These are phyloP conservation scores for Drosophila mojavensis DNA, from an alignment of 1,140 invertebrate genomes.

Conservation along the genomic window DNA sequence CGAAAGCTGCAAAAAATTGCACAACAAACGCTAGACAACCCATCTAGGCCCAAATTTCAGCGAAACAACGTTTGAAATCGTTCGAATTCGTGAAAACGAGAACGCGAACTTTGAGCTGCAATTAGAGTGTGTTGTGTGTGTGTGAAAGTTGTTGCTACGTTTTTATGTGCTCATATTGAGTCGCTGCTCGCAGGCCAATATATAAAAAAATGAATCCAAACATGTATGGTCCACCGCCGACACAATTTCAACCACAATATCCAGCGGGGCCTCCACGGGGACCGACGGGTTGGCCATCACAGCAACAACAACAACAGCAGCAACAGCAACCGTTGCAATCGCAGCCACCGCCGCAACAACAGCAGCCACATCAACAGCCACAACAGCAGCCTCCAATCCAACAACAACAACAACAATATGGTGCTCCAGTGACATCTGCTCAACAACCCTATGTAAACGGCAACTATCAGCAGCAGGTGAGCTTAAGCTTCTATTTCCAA, in stretches of 20 bases:
- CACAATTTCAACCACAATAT: slow-evolving; percentile 68
- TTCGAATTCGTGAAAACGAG: slow-evolving; percentile 37
- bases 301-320: slow-evolving; percentile 55
- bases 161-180: slow-evolving; percentile 46
- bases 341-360: slow-evolving; percentile 8
- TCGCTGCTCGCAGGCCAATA: slow-evolving; percentile 18
- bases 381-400: slow-evolving; percentile 40
- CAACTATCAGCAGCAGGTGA: slow-evolving; percentile 83
- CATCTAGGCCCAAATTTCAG: background rate
- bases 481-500: slow-evolving; percentile 5
- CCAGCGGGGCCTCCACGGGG: slow-evolving; percentile 52
- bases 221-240: slow-evolving; percentile 70
- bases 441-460: slow-evolving; percentile 70
- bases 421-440: slow-evolving; percentile 58
- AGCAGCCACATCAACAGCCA: slow-evolving; percentile 3
- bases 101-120: slow-evolving; percentile 72
- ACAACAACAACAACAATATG: slow-evolving; percentile 69
- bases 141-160: slow-evolving; percentile 66
- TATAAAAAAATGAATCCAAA: slow-evolving; percentile 65
- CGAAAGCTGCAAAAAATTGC: slow-evolving; percentile 31
- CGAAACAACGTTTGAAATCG: slow-evolving; percentile 20
- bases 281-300: slow-evolving; percentile 63
- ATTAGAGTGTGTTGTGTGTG: slow-evolving; percentile 36
- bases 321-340: slow-evolving; percentile 29
- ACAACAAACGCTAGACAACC: slow-evolving; percentile 12